Evolutionary conservation across 2,888 invertebrate species (phyloP).

Genomic region (Limulus polyphemus): DNA sequence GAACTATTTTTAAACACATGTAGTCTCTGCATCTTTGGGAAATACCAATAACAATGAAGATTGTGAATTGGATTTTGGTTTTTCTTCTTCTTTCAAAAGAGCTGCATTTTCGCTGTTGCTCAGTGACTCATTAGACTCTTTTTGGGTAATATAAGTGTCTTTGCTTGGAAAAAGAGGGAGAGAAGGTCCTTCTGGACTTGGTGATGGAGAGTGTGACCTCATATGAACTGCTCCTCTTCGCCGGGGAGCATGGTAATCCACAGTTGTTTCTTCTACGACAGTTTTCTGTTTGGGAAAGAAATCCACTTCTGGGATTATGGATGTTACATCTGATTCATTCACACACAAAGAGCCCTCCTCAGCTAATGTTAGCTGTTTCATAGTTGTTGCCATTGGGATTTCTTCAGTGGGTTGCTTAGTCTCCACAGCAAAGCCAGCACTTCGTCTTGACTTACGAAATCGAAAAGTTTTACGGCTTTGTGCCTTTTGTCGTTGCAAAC

Average conservation of each 20-base stretch:
- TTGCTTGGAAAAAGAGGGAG: conserved; percentile 37
- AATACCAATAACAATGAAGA: conserved; percentile 23
- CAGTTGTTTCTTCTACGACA: conserved; percentile 33
- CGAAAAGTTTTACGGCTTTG: conserved; percentile 83
- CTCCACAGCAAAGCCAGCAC: conserved; percentile 27
- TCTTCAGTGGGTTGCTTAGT: conserved; percentile 11
- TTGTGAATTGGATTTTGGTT: conserved; percentile 38
- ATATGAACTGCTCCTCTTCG: conserved; percentile 33
- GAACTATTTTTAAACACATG: conserved; percentile 12
- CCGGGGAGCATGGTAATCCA: conserved; percentile 25
- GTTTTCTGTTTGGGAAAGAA: conserved; percentile 24
- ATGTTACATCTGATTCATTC: neutral
- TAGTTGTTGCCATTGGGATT: conserved; percentile 17
- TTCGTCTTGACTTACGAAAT: conserved; percentile 25
- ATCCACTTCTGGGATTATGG: neutral
- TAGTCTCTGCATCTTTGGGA: conserved; percentile 68
- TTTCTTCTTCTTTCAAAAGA: conserved; percentile 34
- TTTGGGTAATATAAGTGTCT: conserved; percentile 30
- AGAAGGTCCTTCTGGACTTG: conserved; percentile 29
- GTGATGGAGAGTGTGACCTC: conserved; percentile 33
- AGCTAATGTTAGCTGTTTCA: conserved; percentile 6
- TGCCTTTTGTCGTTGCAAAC: conserved; percentile 77
- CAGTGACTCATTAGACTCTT: conserved; percentile 37
- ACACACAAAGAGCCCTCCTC: conserved; percentile 10
- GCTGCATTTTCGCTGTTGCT: conserved; percentile 44